Conservation (phyloP, 2,797 vertebrate species). For the Crenuchus spilurus region DNA sequence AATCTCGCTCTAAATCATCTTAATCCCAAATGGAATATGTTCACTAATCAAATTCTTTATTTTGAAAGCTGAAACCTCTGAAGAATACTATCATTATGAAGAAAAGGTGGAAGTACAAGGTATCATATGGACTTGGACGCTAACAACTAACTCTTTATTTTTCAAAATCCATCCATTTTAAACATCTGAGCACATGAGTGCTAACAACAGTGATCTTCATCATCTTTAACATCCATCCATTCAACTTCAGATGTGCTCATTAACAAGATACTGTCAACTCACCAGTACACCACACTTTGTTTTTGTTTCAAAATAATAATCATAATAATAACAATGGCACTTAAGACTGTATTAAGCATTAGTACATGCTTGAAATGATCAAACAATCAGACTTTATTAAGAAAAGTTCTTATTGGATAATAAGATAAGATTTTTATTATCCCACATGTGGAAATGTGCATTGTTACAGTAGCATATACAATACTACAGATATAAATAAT, state of each 20-base stretch:
- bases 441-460: too few species aligned
- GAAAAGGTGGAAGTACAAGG: conserved; percentile 73
- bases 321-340: too few species aligned
- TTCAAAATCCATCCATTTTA: conserved; percentile 31
- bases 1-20: conserved; percentile 1
- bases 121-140: conserved; percentile 55
- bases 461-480: too few species aligned
- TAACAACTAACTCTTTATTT: conserved; percentile 33
- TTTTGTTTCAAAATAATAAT: conserved; percentile 16
- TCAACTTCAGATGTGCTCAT: neutral
- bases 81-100: conserved; percentile 74
- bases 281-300: conserved; percentile 1
- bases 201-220: conserved; percentile 11
- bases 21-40: conserved; percentile 29
- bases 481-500: too few species aligned
- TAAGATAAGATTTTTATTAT: too few species aligned
- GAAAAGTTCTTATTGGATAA: too few species aligned
- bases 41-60: conserved; percentile 31
- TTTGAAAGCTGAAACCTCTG: conserved; percentile 69
- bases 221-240: conserved; percentile 32
- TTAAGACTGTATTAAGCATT: too few species aligned
- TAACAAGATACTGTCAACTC: neutral
- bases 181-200: neutral
- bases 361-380: conserved; percentile 34
- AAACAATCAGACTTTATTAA: too few species aligned